Conservation (phyloP, 2,113 vertebrate genomes). For the Solenodon paradoxus region DNA sequence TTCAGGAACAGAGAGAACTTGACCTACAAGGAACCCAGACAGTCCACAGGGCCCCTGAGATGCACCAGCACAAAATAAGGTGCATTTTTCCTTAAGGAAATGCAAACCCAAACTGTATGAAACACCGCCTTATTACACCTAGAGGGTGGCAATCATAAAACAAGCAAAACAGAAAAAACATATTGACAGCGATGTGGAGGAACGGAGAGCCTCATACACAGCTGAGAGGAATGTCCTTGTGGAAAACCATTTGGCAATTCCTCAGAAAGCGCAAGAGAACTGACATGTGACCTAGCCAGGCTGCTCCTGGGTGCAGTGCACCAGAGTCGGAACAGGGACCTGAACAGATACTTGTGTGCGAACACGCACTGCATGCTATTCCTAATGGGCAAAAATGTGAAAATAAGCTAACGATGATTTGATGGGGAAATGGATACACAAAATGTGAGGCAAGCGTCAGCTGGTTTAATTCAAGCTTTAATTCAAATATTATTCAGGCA, state of each 20-base stretch:
- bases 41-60: background rate
- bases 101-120: background rate
- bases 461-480: too few relatives aligned
- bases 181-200: background rate
- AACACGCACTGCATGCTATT: background rate
- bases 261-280: background rate
- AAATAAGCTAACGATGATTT: background rate
- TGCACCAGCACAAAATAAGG: rapidly evolving
- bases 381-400: background rate
- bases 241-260: background rate
- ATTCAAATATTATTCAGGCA: background rate
- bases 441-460: too few relatives aligned
- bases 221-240: background rate
- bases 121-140: background rate
- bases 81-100: background rate
- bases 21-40: background rate
- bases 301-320: background rate
- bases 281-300: background rate
- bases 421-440: background rate
- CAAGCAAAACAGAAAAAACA: background rate
- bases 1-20: background rate
- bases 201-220: background rate
- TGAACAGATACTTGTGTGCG: background rate
- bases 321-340: background rate
- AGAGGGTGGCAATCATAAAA: background rate